phyloP scores from a whole-genome alignment of 1,140 invertebrate genomes.

The Monochamus saltuarius region DNA sequence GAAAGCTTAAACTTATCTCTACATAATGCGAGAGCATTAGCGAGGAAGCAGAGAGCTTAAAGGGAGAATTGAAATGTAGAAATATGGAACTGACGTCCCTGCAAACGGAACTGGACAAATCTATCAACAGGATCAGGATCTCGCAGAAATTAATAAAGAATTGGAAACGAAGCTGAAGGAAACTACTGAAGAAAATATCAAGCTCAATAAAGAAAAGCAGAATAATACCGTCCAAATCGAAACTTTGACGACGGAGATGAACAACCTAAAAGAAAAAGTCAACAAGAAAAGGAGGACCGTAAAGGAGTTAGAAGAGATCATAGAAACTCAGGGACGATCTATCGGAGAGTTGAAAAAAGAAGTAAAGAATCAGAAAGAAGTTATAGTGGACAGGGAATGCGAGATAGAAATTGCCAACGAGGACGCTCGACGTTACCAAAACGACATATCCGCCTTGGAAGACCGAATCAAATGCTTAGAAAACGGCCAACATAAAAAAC shows the following conservation, averaged over 20 bases:
- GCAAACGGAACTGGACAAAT: conserved; percentile 48
- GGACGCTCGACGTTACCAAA: conserved; percentile 54
- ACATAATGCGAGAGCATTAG: conserved; percentile 2
- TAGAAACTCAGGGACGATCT: conserved; percentile 53
- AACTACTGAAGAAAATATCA: conserved; percentile 28
- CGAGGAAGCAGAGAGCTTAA: conserved; percentile 50
- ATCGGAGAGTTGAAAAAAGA: conserved; percentile 38
- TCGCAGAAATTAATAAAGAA: conserved; percentile 35
- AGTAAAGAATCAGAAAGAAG: conserved; percentile 29
- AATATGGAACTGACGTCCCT: conserved; percentile 47
- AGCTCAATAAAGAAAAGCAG: conserved; percentile 56
- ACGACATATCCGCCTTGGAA: conserved; percentile 39
- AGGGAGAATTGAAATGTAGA: conserved; percentile 49
- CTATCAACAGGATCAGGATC: conserved; percentile 30
- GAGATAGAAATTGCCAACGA: conserved; percentile 57
- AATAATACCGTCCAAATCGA: conserved; percentile 46
- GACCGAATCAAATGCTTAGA: conserved; percentile 17
- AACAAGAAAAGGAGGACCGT: conserved; percentile 29
- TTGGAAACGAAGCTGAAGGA: conserved; percentile 32
- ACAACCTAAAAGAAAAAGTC: conserved; percentile 46
- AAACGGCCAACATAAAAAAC: conserved; percentile 43
- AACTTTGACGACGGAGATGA: conserved; percentile 38
- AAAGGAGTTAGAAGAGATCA: conserved; percentile 40
- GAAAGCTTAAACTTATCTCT: conserved; percentile 51
- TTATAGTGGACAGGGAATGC: conserved; percentile 54